Conservation (phyloP, 2,888 invertebrate genomes). For the Pedicia rivosa region DNA sequence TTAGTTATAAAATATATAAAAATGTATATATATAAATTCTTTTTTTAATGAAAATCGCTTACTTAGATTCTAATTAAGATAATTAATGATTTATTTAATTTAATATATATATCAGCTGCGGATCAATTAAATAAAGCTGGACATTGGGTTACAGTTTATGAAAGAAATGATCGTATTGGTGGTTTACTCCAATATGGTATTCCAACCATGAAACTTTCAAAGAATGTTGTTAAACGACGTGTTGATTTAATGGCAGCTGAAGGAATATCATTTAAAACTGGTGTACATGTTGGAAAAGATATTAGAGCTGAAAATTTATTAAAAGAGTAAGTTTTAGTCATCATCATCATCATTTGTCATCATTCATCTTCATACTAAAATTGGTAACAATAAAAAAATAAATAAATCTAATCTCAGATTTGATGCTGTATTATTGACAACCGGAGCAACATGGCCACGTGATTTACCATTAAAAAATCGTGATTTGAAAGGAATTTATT, state of each 20-base stretch:
- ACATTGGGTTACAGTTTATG: slow-evolving; percentile 91
- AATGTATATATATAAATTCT: too few relatives aligned
- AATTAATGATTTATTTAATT: too few relatives aligned
- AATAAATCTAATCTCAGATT: too few relatives aligned
- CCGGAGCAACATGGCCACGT: slow-evolving; percentile 93
- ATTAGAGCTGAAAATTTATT: slow-evolving; percentile 57
- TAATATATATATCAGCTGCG: too few relatives aligned
- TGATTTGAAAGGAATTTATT: slow-evolving; percentile 83
- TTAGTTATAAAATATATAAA: too few relatives aligned
- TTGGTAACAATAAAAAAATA: too few relatives aligned
- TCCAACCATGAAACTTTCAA: slow-evolving; percentile 96
- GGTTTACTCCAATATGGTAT: slow-evolving; percentile 96
- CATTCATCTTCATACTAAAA: too few relatives aligned
- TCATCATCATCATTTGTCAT: not conserved
- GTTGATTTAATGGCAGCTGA: slow-evolving; percentile 75
- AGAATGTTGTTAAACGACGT: slow-evolving; percentile 80
- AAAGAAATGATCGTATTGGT: slow-evolving; percentile 89
- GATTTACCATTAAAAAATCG: slow-evolving; percentile 78
- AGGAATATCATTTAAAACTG: slow-evolving; percentile 79
- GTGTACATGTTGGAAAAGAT: slow-evolving; percentile 81
- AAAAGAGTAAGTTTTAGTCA: slow-evolving; percentile 35
- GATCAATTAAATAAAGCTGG: slow-evolving; percentile 92
- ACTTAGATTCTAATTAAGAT: too few relatives aligned
- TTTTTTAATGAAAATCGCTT: too few relatives aligned
- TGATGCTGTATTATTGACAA: slow-evolving; percentile 78